Conservation (phyloP, 2,113 vertebrate genomes). For the Microtus oregoni region DNA sequence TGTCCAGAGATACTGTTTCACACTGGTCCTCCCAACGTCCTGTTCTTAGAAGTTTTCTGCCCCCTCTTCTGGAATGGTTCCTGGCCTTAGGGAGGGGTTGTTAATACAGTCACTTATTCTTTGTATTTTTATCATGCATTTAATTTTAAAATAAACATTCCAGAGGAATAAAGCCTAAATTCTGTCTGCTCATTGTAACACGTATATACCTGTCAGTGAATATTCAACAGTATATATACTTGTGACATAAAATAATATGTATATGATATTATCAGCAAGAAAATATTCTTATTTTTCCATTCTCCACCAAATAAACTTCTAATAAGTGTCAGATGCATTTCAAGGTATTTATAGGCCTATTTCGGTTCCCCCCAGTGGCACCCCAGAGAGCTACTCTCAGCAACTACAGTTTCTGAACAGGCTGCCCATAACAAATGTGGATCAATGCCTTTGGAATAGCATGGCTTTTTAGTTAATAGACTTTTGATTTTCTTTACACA, state of each 20-base stretch:
- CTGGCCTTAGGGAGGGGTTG: not conserved
- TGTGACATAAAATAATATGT: slow-evolving; percentile 25
- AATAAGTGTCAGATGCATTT: slow-evolving; percentile 23
- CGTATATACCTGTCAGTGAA: not conserved
- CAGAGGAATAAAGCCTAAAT: slow-evolving; percentile 63
- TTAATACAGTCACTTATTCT: not conserved
- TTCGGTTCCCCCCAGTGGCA: not conserved
- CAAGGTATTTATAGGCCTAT: slow-evolving; percentile 12
- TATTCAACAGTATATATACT: slow-evolving; percentile 2
- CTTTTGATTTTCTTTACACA: slow-evolving; percentile 67
- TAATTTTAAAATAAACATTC: not conserved
- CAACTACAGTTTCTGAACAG: slow-evolving; percentile 18
- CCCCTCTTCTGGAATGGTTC: not conserved
- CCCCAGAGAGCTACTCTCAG: slow-evolving; percentile 17
- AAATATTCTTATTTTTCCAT: not conserved
- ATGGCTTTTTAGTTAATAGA: slow-evolving; percentile 70
- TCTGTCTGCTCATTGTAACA: slow-evolving; percentile 44
- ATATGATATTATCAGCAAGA: not conserved
- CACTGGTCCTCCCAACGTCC: not conserved
- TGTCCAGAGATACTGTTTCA: not conserved
- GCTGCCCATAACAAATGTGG: not conserved
- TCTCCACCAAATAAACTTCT: not conserved
- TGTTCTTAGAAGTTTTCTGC: not conserved
- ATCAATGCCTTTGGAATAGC: slow-evolving; percentile 55
- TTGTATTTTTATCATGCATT: not conserved